Conservation (phyloP, 1,140 invertebrate species). For the Nasonia longicornis region DNA sequence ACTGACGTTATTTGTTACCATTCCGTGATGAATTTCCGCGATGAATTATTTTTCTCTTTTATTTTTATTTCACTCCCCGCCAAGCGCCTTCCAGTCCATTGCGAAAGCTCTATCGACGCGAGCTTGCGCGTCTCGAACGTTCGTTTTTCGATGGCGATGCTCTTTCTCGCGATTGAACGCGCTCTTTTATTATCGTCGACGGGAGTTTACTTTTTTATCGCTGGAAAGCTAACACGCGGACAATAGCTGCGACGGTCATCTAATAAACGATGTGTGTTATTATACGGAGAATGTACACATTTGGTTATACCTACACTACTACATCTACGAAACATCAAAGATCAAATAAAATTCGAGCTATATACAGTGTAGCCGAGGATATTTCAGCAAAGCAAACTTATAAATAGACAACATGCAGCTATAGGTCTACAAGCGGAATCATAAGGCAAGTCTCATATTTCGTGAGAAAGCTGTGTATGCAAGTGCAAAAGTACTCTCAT, state of each 20-base stretch:
- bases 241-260: too few relatives aligned
- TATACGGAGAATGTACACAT: too few relatives aligned
- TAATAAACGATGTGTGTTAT: too few relatives aligned
- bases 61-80: background rate
- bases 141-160: slow-evolving; percentile 32
- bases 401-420: slow-evolving; percentile 49
- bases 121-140: slow-evolving; percentile 2
- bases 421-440: slow-evolving; percentile 48
- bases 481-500: slow-evolving; percentile 46
- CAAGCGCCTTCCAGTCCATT: slow-evolving; percentile 29
- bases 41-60: slow-evolving; percentile 37
- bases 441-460: background rate
- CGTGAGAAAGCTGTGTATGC: slow-evolving; percentile 19
- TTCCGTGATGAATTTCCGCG: slow-evolving; percentile 28
- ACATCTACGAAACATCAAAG: too few relatives aligned
- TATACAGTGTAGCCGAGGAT: too few relatives aligned
- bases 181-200: slow-evolving; percentile 41
- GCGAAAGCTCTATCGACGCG: slow-evolving; percentile 30
- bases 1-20: slow-evolving; percentile 26
- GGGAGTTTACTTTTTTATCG: slow-evolving; percentile 6
- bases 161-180: slow-evolving; percentile 38
- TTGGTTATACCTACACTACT: too few relatives aligned
- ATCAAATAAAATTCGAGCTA: too few relatives aligned
- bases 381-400: background rate
- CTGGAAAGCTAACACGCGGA: background rate